These are phyloP conservation scores for Pholis gunnellus DNA, from an alignment of 2,113 vertebrate species.

Conservation along the genomic window DNA sequence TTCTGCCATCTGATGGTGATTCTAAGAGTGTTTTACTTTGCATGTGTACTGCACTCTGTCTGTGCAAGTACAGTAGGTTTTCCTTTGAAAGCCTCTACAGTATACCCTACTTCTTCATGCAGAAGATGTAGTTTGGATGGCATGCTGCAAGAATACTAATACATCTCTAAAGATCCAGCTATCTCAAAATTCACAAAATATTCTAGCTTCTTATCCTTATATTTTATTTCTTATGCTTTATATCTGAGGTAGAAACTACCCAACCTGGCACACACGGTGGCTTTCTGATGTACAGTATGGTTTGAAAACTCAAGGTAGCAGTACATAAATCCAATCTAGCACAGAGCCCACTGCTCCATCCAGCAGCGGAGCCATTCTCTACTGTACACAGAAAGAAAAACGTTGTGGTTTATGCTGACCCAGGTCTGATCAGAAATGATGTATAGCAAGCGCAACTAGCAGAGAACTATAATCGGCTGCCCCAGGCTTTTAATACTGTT, in stretches of 20 bases:
- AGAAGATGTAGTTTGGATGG: slow-evolving; percentile 19
- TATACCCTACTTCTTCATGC: slow-evolving; percentile 18
- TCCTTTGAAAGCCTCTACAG: slow-evolving; percentile 36
- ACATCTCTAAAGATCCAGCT: slow-evolving; percentile 26
- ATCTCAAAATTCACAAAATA: slow-evolving; percentile 44
- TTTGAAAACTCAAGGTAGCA: slow-evolving; percentile 56
- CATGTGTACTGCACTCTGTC: slow-evolving; percentile 17
- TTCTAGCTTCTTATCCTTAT: slow-evolving; percentile 17
- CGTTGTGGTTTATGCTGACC: slow-evolving; percentile 76
- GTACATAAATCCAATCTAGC: slow-evolving; percentile 69
- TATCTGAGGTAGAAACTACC: slow-evolving; percentile 19
- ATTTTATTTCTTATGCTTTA: background rate
- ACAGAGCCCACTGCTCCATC: slow-evolving; percentile 52
- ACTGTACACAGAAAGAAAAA: slow-evolving; percentile 70
- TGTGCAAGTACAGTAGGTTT: slow-evolving; percentile 39
- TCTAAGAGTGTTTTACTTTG: slow-evolving; percentile 39
- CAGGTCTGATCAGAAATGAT: slow-evolving; percentile 82
- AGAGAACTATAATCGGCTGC: slow-evolving; percentile 78
- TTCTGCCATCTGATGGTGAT: slow-evolving; percentile 60
- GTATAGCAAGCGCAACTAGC: slow-evolving; percentile 73
- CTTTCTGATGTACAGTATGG: slow-evolving; percentile 56
- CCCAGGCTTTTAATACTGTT: slow-evolving; percentile 76
- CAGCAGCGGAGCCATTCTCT: slow-evolving; percentile 47
- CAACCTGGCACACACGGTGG: slow-evolving; percentile 20
- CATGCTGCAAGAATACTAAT: slow-evolving; percentile 41